Base-by-base conservation (phyloP, 2,113 vertebrate species). In the Pteropus alecto region DNA sequence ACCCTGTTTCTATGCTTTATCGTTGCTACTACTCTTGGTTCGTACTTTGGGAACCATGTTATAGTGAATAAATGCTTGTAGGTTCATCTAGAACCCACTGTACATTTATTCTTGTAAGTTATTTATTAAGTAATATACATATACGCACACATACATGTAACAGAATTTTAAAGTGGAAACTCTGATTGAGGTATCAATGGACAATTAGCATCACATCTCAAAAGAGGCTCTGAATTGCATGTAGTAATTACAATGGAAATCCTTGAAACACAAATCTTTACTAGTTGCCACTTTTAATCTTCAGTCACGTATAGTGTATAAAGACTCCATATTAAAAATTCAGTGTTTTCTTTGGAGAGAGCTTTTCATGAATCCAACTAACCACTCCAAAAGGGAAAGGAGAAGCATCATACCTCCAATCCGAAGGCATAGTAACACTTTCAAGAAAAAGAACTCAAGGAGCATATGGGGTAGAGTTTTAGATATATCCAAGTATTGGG, bases 211-310 rank as follows among this genome's bases (percentile, higher is more conserved):
- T 43, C 35, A 38, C 30, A 63, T 71, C 74, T 77, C 46, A 77
- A 83, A 97, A 93, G 46, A 84, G 15, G 1, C n/a, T 61, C 33
- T 63, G 18, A 33, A 35, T 28, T 1, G 7, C 65, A 54, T 79
- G n/a, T 28, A 56, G 43, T 48, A 56, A 77, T 71, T 77, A 90
- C 41, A 79, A 91, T 95, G 38, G 30, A 46, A 38, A 74, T 73
- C 84, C 38, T 91, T 18, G 1, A 89, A 87, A 28, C 15, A 56
- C 22, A 83, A 30, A n/a, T 61, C 33, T 30, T 73, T 79, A 41
- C 28, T 86, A 71, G 48, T 92, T 90, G 63, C 3, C 87, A 11
- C 1, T 67, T 0, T 6, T 67, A 65, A 68, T 67, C 2, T 16
- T 83, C 28, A 74, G n/a, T 38, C 30, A 21, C 16, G 61, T 48